phyloP scores from a whole-genome alignment of 2,797 vertebrate species.

The Muscicapa striata region DNA sequence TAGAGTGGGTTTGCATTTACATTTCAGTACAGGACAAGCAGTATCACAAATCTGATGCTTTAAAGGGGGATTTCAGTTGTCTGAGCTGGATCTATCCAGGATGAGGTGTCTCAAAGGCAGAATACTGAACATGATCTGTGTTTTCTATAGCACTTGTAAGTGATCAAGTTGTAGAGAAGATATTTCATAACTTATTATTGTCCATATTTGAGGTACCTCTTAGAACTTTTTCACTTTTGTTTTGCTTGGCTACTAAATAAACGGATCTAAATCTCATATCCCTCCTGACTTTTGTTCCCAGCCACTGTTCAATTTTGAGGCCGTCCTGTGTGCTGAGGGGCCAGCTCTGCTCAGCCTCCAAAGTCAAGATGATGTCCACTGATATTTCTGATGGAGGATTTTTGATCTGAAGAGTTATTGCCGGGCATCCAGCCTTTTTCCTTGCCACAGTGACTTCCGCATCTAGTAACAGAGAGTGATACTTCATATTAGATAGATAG shows the following conservation, averaged over 20 bases:
- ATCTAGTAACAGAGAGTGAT: slow-evolving; percentile 27
- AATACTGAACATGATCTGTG: background rate
- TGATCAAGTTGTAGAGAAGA: background rate
- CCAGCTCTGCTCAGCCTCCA: slow-evolving; percentile 78
- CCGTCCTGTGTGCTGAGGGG: slow-evolving; percentile 68
- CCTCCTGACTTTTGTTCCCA: slow-evolving; percentile 76
- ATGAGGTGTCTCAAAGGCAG: background rate
- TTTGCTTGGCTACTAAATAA: slow-evolving; percentile 85
- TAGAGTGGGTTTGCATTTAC: background rate
- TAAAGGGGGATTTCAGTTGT: background rate
- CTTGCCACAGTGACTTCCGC: slow-evolving; percentile 63
- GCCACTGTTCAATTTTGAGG: slow-evolving; percentile 78
- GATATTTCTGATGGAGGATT: slow-evolving; percentile 75
- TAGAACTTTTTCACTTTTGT: slow-evolving; percentile 67
- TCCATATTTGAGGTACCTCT: slow-evolving; percentile 54
- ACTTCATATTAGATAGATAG: background rate
- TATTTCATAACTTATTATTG: background rate
- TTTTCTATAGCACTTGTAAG: background rate
- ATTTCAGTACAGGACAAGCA: background rate
- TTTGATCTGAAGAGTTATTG: slow-evolving; percentile 81
- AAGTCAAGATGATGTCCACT: slow-evolving; percentile 84
- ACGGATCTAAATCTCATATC: slow-evolving; percentile 7
- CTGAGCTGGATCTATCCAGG: background rate
- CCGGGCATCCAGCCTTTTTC: slow-evolving; percentile 76
- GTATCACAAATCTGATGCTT: background rate